phyloP scores from a whole-genome alignment of 2,888 invertebrate genomes.

The Drosophila cognata region DNA sequence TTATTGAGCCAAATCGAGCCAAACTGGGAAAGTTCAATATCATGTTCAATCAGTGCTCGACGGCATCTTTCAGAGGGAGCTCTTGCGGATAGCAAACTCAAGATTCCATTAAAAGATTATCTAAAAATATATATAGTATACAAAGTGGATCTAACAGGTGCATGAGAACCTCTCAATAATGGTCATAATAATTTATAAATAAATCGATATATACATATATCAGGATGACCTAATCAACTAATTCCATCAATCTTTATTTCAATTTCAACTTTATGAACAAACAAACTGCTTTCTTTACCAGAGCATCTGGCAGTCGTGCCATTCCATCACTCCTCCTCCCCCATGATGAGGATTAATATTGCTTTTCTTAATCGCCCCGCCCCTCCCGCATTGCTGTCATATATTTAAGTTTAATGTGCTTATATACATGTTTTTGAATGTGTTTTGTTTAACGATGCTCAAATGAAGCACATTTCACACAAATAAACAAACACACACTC shows the following conservation, averaged over 20 bases:
- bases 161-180: background rate
- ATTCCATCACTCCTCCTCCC: too few relatives aligned
- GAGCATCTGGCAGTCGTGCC: constrained; percentile 4
- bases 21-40: background rate
- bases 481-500: background rate
- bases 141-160: background rate
- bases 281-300: background rate
- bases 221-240: background rate
- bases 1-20: background rate
- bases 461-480: constrained; percentile 44
- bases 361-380: background rate
- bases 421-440: constrained; percentile 43
- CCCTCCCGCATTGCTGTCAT: background rate
- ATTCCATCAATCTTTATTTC: background rate
- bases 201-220: background rate
- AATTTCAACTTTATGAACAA: background rate
- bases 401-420: constrained; percentile 37
- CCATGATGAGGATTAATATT: too few relatives aligned
- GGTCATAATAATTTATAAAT: too few relatives aligned
- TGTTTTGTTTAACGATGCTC: constrained; percentile 24
- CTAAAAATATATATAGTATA: background rate
- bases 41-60: background rate
- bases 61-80: background rate
- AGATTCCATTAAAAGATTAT: background rate
- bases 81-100: rapidly evolving